Conservation (phyloP, 2,797 vertebrate genomes). For the Siniperca scherzeri region DNA sequence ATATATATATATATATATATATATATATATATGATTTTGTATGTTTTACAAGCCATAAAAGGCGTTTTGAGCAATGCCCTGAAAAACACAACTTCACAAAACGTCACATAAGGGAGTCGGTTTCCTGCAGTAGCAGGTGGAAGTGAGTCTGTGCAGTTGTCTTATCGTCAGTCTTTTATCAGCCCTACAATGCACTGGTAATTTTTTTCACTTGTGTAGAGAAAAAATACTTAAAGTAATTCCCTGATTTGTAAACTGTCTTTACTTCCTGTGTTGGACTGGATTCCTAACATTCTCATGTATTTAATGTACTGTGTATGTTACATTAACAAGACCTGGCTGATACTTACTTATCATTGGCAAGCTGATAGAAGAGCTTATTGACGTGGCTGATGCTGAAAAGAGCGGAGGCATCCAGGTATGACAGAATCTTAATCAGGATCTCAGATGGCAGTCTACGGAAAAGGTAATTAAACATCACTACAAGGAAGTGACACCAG, state of each 20-base stretch:
- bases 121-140: background rate
- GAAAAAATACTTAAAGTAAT: too few species aligned
- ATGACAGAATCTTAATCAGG: constrained; percentile 89
- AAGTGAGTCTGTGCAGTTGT: background rate
- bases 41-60: background rate
- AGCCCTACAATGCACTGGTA: too few species aligned
- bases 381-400: constrained; percentile 86
- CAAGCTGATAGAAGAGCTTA: constrained; percentile 86
- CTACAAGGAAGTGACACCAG: constrained; percentile 34
- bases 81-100: background rate
- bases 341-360: constrained; percentile 91
- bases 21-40: background rate
- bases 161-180: background rate
- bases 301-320: background rate
- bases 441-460: constrained; percentile 90
- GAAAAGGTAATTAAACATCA: constrained; percentile 55
- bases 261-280: too few species aligned
- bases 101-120: background rate
- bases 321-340: constrained; percentile 8
- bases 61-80: background rate
- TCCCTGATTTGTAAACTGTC: too few species aligned
- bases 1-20: too few species aligned
- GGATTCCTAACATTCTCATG: too few species aligned
- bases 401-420: constrained; percentile 88
- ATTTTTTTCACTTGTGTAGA: too few species aligned